These are phyloP conservation scores for Strix uralensis DNA, from an alignment of 2,113 vertebrate genomes.

Conservation along the genomic window DNA sequence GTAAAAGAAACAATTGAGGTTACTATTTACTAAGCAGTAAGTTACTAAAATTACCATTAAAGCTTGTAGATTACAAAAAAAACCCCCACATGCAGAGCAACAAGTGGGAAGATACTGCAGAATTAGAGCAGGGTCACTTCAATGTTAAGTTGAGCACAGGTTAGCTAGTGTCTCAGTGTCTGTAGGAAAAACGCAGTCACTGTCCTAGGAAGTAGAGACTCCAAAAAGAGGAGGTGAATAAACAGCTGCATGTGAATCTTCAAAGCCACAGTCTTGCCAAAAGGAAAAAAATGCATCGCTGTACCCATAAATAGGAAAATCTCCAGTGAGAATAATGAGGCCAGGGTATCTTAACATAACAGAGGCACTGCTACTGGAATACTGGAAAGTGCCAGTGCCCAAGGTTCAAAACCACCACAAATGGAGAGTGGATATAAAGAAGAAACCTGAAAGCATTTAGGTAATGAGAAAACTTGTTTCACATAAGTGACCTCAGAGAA, in stretches of 20 bases:
- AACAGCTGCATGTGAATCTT: not conserved
- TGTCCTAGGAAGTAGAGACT: not conserved
- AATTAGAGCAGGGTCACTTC: not conserved
- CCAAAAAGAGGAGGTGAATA: not conserved
- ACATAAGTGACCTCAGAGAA: not conserved
- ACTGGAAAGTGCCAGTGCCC: not conserved
- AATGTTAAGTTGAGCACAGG: not conserved
- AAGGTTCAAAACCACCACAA: not conserved
- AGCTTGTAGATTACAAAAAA: not conserved
- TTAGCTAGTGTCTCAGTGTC: not conserved
- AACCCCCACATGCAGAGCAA: not conserved
- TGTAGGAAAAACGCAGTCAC: fast-evolving
- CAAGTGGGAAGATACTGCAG: not conserved
- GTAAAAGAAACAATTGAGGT: not conserved
- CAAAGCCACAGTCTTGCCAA: not conserved
- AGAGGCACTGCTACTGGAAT: not conserved
- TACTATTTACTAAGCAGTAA: not conserved
- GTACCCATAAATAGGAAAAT: not conserved
- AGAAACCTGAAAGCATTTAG: not conserved
- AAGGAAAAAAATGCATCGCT: not conserved
- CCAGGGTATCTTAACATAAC: not conserved
- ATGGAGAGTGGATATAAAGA: not conserved
- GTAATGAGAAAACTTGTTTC: not conserved
- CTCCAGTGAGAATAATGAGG: not conserved
- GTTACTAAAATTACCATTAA: not conserved